A percentile compares a stretch with the other conserved stretches of the same genome.
phyloP scores from a whole-genome alignment of 2,113 vertebrate species.

The Apistogramma diplotaenia region DNA sequence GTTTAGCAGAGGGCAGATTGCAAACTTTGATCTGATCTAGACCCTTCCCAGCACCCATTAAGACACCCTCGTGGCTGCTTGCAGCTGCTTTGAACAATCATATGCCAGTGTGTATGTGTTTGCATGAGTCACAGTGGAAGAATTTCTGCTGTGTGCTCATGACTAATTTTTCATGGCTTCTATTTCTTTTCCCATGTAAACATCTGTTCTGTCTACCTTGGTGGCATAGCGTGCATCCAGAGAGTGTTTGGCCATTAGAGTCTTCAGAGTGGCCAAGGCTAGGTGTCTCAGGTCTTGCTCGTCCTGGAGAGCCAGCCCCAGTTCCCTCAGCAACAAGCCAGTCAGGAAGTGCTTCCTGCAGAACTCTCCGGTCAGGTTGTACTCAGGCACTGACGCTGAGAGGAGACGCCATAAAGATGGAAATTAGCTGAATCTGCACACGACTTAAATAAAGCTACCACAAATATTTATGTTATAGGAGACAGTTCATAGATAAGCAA shows the following conservation, averaged over 20 bases:
- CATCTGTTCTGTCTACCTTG: constrained; percentile 76
- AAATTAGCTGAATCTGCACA: not conserved
- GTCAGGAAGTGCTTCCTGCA: constrained; percentile 97
- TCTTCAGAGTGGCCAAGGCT: constrained; percentile 92
- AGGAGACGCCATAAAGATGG: not conserved
- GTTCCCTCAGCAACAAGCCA: constrained; percentile 89
- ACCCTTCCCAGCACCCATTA: constrained; percentile 41
- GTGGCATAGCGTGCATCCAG: constrained; percentile 90
- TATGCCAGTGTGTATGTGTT: constrained; percentile 8
- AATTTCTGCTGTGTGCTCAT: constrained; percentile 22
- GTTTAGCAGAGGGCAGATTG: constrained; percentile 25
- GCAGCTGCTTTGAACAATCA: constrained; percentile 45
- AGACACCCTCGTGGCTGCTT: not conserved
- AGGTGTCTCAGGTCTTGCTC: constrained; percentile 95
- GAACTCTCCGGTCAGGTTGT: constrained; percentile 95
- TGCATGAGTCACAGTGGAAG: constrained; percentile 39
- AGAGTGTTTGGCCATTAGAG: constrained; percentile 96
- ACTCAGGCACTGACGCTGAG: constrained; percentile 88
- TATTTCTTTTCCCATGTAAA: constrained; percentile 15
- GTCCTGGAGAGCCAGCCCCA: constrained; percentile 94
- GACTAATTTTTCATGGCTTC: constrained; percentile 23
- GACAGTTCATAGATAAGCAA: constrained; percentile 11
- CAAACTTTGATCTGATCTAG: constrained; percentile 33
- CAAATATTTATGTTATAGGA: constrained; percentile 21
- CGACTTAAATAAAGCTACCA: not conserved